Evolutionary conservation across 2,113 vertebrate genomes (phyloP), one percentile per base, ranked within the genome.

Genomic region (Cynoglossus semilaevis): DNA sequence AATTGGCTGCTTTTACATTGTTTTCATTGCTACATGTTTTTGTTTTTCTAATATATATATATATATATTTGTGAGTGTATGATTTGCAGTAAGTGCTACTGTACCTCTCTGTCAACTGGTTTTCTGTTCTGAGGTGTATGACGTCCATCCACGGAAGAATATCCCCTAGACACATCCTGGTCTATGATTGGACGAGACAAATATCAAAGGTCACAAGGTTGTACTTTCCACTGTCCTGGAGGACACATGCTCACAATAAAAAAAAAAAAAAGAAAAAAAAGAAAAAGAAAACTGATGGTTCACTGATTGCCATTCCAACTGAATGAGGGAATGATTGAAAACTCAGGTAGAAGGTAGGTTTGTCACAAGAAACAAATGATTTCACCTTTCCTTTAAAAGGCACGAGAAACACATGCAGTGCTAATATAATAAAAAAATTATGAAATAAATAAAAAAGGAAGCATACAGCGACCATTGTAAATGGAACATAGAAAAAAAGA

Each of bases 41-140:
- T 4, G 6, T 29, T 29, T 29, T 29, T 6, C 22, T 29, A 29
- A 29, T 29, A 29, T 29, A 6, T 29, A 29, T 6, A 29, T 29
- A 4, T 41, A 41, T 41, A 41, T 11, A 11, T 41, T 41, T 13
- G 14, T 41, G 38, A 5, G 11, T 11, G 12, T 9, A 58, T 14
- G 18, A 52, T 4, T n/a, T 51, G 22, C 19, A 42, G 34, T 10
- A 29, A 4, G 45, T 12, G 41, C 9, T 58, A 41, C 34, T 44
- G 10, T 94, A 98, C 97, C 95, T 99, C 97, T 94, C 91, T 94
- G 52, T 97, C 94, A 17, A 93, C 88, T 68, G 87, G 88, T 89
- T 91, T 94, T 92, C 92, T 93, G 60, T 92, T 93, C 83, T 92
- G 91, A 57, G 93, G 85, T 41, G 88, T 73, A 68, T 89, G 90